Base-by-base conservation (phyloP, 1,140 invertebrate genomes). In the Drosophila bocki region DNA sequence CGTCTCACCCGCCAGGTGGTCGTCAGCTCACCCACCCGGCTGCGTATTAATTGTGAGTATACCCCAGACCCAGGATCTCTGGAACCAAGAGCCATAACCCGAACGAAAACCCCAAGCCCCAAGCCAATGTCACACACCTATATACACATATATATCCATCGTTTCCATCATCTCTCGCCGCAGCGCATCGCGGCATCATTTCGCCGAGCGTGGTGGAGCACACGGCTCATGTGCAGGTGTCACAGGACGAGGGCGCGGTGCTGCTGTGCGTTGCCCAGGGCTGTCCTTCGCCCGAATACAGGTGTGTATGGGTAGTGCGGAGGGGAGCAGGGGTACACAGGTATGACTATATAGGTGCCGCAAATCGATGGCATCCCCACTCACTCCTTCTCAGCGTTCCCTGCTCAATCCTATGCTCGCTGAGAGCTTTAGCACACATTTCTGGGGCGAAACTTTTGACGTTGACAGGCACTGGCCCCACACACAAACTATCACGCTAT, bases 191-290 rank as follows among this genome's bases (percentile, higher is more conserved):
- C 92, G 95, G 95, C 63, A 94, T 95, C 70, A 94, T 95, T 76
- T 93, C 95, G 50, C 96, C 96, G 42, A 94, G 95, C 71, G 95
- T 96, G 61, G 94, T 96, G 58, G 95, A 96, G 82, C 95, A 95
- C 91, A 96, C 95, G 17, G 94, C 94, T 32, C 94, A 94, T 60
- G 94, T 96, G 29, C 94, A 95, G 81, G 95, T 96, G 17, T 94
- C 95, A 44, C 95, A 96, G 93, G 96, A 96, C 75, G 96, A 97
- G 92, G 96, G 95, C 44, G 96, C 95, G 17, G 96, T 96, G 37
- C 92, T 96, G 65, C 93, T 96, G 42, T 96, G 96, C 91, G 94
- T 96, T 44, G 95, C 96, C 13, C 95, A 96, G 83, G 96, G 95
- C 53, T 96, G 96, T 93, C 96, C 96, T 51, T 93, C 95, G 33